Evolutionary conservation across 1,140 invertebrate genomes (phyloP), one percentile per base, ranked within the genome.

Genomic region (Luehdorfia chinensis): DNA sequence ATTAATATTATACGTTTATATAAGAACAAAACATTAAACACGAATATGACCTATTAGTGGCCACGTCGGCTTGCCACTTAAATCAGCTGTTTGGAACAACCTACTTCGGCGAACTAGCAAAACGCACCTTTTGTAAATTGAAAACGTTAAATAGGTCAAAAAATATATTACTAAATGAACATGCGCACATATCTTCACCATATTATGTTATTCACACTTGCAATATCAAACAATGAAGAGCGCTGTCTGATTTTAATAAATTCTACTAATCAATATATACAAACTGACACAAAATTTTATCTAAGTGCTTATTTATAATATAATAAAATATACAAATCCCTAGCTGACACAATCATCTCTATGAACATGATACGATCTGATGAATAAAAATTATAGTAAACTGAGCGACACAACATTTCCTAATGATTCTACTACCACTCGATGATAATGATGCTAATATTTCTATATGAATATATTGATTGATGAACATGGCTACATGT

Each of bases 71-170:
- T 21, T 6, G 6, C 19, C 6, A 21, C 19, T 2, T 6, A 21
- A 21, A 30, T 30, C 39, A 43, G 39, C 39, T 43, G 39, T 28
- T 43, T n/a, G n/a, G n/a, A n/a, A n/a, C n/a, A n/a, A n/a, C n/a
- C n/a, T n/a, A n/a, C n/a, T n/a, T 18, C 39, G 13, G 12, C 12
- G 5, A 5, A 11, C 12, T 12, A 9, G 12, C 12, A 31, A 31
- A 31, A 12, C 30, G 11, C 12, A 11, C 5, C 30, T 11, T 31
- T 31, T 3, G 19, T 21, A 31, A 31, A 13, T 31, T 5, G 12
- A 5, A 1, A 30, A 30, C 14, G 15, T 16, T 43, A 43, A 23
- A 16, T 43, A 43, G 39, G 39, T 43, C 39, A 43, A 43, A 43
- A 28, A 25, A 27, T n/a, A n/a, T n/a, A 30, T 15, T 25, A 30